Base-by-base conservation (phyloP, 1,140 invertebrate genomes). In the Sitophilus oryzae region DNA sequence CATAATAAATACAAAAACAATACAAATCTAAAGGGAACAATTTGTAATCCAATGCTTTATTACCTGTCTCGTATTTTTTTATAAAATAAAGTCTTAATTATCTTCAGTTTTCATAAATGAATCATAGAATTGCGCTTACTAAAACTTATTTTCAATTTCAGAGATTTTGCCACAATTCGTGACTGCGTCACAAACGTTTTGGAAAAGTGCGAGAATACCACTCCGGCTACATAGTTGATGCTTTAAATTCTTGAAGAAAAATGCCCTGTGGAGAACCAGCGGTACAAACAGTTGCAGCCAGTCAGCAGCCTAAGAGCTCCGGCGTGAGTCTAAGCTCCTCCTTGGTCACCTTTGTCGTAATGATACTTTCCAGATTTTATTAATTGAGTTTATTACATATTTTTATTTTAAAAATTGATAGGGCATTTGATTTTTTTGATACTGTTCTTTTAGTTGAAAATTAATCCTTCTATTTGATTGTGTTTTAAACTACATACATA, bases 161-260 rank as follows among this genome's bases (percentile, higher is more conserved):
- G 79, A 0, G 77, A 86, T 56, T 72, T 87, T 52, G 66, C 71
- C 0, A 71, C 74, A 10, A 64, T 88, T n/a, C 79, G 86, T 66
- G 46, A 50, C 0, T 90, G 88, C 64, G 73, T 84, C 0, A 79
- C 88, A 3, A 64, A 66, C 1, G 76, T 78, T 21, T 63, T 91
- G 52, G 83, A 85, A 66, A 75, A 73, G 10, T 91, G 88, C 60
- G 61, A 71, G 0, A 81, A 88, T 57, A 83, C 84, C 2, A 88
- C 87, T 0, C 83, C 88, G 0, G 85, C 83, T 18, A 91, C 62
- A 81, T 91, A 18, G 76, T 86, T 0, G 85, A 89, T 43, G 82
- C 86, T 1, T 74, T 89, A 84, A 82, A 37, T 89, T 82, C 52
- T 74, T 88, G 0, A 79, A 78, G 37, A 82, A 82, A 79, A 9